Conservation (phyloP, 2,113 vertebrate species). For the Micronycteris hirsuta region DNA sequence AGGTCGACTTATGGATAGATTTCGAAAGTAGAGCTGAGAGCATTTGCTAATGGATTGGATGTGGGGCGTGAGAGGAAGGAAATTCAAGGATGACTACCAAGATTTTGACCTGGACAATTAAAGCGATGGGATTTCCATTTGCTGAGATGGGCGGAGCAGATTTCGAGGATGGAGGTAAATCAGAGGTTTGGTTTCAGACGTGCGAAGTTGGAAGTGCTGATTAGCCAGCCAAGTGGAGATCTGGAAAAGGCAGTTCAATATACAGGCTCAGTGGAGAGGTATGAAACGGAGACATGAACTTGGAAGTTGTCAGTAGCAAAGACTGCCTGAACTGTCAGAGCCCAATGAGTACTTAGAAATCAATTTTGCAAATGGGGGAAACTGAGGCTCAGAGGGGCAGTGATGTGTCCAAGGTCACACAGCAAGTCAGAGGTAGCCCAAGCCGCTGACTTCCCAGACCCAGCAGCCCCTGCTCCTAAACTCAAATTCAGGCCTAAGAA, state of each 20-base stretch:
- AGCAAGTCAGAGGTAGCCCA: neutral
- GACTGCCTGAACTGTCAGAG: neutral
- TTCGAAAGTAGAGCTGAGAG: neutral
- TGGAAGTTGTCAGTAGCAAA: neutral
- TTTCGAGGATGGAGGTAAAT: neutral
- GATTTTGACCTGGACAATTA: constrained; percentile 27
- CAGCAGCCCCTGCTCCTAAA: neutral
- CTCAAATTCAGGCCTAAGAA: neutral
- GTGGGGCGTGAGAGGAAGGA: neutral
- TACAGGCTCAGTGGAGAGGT: neutral
- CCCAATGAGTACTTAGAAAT: neutral
- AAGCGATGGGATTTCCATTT: constrained; percentile 33
- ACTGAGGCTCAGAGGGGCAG: neutral
- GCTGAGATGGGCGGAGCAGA: neutral
- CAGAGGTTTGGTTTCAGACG: neutral
- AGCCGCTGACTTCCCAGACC: neutral
- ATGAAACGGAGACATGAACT: neutral
- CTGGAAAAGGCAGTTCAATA: neutral
- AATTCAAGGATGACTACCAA: neutral
- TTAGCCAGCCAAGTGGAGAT: neutral
- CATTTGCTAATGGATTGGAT: neutral
- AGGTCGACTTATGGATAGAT: neutral
- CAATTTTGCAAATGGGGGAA: neutral
- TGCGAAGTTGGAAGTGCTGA: neutral
- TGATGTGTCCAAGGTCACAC: neutral